A percentile compares a stretch with the other conserved stretches of the same genome.
Evolutionary conservation across 2,888 invertebrate species (phyloP).

Genomic region (Chrysolina americana): DNA sequence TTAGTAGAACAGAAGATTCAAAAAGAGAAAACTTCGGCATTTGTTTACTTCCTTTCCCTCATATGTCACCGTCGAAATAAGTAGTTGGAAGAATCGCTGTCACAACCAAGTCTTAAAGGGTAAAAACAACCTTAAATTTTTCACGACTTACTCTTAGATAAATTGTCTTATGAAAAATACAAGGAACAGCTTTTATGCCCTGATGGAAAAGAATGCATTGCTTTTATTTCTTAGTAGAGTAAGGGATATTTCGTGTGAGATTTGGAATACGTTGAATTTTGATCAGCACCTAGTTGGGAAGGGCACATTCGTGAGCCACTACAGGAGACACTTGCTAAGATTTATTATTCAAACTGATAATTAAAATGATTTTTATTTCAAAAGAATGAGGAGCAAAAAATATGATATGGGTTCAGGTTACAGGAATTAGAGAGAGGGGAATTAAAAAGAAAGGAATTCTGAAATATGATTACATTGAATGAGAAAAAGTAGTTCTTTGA

Average conservation of each 20-base stretch:
- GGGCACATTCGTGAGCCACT: neutral
- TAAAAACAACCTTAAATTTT: conserved; percentile 62
- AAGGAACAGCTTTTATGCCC: conserved; percentile 52
- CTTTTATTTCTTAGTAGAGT: conserved; percentile 17
- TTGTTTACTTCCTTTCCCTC: conserved; percentile 51
- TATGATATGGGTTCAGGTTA: too few species aligned
- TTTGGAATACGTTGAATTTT: conserved; percentile 16
- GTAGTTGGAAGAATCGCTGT: conserved; percentile 57
- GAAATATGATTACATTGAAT: too few species aligned
- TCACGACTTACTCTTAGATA: conserved; percentile 62
- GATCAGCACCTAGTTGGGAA: neutral
- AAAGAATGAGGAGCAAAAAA: too few species aligned
- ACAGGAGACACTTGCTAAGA: too few species aligned
- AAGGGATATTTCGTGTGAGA: conserved; percentile 1
- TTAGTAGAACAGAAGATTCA: conserved; percentile 27
- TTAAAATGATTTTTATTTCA: too few species aligned
- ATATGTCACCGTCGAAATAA: conserved; percentile 53
- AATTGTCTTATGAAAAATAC: conserved; percentile 63
- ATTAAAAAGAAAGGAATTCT: too few species aligned
- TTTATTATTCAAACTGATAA: too few species aligned
- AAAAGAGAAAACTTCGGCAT: conserved; percentile 49
- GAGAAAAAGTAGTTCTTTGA: too few species aligned
- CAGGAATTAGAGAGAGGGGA: too few species aligned
- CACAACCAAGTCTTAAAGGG: conserved; percentile 56
- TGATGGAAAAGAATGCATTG: conserved; percentile 39